Percentiles rank a stretch among this genome's conserved stretches.
phyloP scores from a whole-genome alignment of 2,888 invertebrate genomes.

The Yponomeuta cagnagella region DNA sequence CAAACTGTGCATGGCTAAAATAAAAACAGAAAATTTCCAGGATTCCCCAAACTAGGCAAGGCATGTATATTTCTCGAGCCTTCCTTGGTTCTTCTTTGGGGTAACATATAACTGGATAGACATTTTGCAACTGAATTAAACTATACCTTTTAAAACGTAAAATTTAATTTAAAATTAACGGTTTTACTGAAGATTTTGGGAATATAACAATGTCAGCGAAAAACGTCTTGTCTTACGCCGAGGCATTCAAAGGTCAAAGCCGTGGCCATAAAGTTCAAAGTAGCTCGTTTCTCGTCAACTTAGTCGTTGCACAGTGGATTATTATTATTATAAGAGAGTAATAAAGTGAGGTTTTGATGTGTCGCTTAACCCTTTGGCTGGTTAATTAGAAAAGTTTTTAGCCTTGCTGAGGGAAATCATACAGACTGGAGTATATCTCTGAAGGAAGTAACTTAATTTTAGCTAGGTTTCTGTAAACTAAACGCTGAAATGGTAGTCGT shows the following conservation, averaged over 20 bases:
- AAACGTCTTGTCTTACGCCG: not conserved
- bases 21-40: too few species aligned
- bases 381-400: conserved; percentile 20
- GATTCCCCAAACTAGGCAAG: too few species aligned
- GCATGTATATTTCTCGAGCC: too few species aligned
- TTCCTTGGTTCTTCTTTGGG: too few species aligned
- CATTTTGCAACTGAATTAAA: too few species aligned
- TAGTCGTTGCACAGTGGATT: not conserved
- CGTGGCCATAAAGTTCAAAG: not conserved
- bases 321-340: conserved; percentile 7
- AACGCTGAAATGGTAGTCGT: not conserved
- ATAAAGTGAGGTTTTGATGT: conserved; percentile 9
- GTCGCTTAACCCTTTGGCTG: conserved; percentile 17
- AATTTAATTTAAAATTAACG: not conserved
- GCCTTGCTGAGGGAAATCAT: conserved; percentile 13
- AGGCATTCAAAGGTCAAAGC: not conserved
- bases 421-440: not conserved
- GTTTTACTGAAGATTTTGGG: too few species aligned
- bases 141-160: not conserved
- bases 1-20: too few species aligned
- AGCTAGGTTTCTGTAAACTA: not conserved
- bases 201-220: too few species aligned
- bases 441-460: not conserved
- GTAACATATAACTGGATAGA: too few species aligned
- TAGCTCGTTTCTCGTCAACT: not conserved